Evolutionary conservation across 2,797 vertebrate species (phyloP).

Genomic region (Hypotaenidia philippensis): DNA sequence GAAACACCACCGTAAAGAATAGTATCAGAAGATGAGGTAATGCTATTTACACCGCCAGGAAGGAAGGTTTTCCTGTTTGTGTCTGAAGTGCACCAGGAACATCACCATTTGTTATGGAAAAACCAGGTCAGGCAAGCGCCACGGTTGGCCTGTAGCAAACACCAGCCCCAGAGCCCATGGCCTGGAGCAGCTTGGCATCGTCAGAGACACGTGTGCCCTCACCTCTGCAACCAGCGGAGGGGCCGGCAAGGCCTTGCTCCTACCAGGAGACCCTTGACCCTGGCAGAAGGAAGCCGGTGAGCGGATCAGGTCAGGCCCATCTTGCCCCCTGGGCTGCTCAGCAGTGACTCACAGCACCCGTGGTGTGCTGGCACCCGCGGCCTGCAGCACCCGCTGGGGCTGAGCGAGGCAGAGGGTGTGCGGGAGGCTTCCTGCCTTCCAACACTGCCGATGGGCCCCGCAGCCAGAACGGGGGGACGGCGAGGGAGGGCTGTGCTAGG

Average conservation of each 20-base stretch:
- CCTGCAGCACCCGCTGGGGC: not conserved
- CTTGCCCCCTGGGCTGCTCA: not conserved
- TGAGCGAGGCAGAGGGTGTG: not conserved
- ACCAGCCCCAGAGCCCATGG: accelerated
- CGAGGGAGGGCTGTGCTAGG: not conserved
- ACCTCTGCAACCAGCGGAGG: accelerated
- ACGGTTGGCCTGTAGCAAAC: not conserved
- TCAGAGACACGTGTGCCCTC: accelerated
- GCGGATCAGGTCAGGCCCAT: accelerated
- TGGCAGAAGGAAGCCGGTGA: not conserved
- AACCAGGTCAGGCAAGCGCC: not conserved
- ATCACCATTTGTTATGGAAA: not conserved
- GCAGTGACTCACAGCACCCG: not conserved
- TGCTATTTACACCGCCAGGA: not conserved
- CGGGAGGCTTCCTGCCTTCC: not conserved
- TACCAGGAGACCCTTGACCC: accelerated
- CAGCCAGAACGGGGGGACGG: not conserved
- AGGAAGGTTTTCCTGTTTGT: conserved; percentile 59
- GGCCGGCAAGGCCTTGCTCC: not conserved
- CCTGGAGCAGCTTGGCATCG: accelerated
- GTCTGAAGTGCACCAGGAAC: not conserved
- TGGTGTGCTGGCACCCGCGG: not conserved
- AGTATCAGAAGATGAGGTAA: not conserved
- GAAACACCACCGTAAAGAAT: not conserved
- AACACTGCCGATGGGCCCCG: accelerated